phyloP scores from a whole-genome alignment of 2,888 invertebrate genomes.

The Fabriciana adippe region DNA sequence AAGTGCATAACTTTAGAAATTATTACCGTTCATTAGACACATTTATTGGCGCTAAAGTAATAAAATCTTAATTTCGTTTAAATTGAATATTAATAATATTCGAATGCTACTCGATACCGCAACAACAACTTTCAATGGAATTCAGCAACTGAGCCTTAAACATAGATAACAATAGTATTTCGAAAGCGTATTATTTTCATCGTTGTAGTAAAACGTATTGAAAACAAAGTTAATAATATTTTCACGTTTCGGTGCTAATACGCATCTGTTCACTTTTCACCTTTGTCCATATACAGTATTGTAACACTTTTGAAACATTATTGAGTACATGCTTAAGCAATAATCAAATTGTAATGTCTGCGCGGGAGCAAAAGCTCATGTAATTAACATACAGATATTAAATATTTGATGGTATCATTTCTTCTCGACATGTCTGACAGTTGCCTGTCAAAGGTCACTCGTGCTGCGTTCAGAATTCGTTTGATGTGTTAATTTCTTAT shows the following conservation, averaged over 20 bases:
- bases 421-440: conserved; percentile 22
- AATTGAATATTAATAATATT: not conserved
- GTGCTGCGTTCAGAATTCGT: conserved; percentile 14
- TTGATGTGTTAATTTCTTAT: conserved; percentile 14
- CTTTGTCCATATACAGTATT: conserved; percentile 9
- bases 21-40: no score
- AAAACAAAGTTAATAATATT: conserved; percentile 16
- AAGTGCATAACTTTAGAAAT: no score
- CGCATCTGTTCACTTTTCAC: conserved; percentile 23
- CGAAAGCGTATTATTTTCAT: not conserved
- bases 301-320: conserved; percentile 16
- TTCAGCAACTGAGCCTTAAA: not conserved
- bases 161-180: conserved; percentile 8
- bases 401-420: conserved; percentile 26
- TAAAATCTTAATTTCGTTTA: not conserved
- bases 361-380: conserved; percentile 23
- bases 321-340: conserved; percentile 11
- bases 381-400: conserved; percentile 31
- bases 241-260: conserved; percentile 28
- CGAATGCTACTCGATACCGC: not conserved
- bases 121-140: not conserved
- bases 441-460: conserved; percentile 31
- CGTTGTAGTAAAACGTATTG: not conserved
- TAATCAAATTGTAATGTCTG: conserved; percentile 25
- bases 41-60: not conserved